A percentile compares a stretch with the other conserved stretches of the same genome.
Conservation (phyloP, 2,113 vertebrate genomes). For the Oenanthe oenanthe region DNA sequence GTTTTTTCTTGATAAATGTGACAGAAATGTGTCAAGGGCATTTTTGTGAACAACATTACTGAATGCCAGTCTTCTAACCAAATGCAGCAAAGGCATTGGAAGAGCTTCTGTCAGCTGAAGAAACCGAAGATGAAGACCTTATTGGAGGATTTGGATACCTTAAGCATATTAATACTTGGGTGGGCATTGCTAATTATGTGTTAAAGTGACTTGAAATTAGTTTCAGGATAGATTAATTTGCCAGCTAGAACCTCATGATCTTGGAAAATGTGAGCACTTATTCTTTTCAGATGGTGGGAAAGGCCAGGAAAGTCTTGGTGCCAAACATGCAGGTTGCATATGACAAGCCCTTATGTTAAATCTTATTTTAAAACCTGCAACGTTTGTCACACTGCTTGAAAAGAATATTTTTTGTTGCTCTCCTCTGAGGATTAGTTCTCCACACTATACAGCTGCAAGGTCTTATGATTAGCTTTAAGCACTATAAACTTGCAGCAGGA, state of each 20-base stretch:
- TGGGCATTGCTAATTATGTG: background rate
- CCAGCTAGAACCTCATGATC: background rate
- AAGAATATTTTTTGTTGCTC: background rate
- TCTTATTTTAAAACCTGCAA: background rate
- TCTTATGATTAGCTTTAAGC: slow-evolving; percentile 43
- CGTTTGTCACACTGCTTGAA: background rate
- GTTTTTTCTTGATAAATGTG: background rate
- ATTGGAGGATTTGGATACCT: background rate
- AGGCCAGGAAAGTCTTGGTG: background rate
- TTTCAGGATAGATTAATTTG: background rate
- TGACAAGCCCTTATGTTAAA: background rate
- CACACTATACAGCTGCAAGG: background rate
- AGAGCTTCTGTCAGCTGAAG: background rate
- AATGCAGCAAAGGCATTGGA: background rate
- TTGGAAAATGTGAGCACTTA: background rate
- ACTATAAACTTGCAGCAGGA: background rate
- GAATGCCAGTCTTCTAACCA: background rate
- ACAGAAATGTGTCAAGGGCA: background rate
- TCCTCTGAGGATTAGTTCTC: background rate
- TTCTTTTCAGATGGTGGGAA: background rate
- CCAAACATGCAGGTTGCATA: background rate
- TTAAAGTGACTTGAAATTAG: background rate
- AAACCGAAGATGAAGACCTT: background rate
- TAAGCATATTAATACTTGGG: background rate
- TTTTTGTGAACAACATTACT: background rate